These are phyloP conservation scores for Drosophila virilis DNA, from an alignment of 1,140 invertebrate genomes.

Conservation along the genomic window DNA sequence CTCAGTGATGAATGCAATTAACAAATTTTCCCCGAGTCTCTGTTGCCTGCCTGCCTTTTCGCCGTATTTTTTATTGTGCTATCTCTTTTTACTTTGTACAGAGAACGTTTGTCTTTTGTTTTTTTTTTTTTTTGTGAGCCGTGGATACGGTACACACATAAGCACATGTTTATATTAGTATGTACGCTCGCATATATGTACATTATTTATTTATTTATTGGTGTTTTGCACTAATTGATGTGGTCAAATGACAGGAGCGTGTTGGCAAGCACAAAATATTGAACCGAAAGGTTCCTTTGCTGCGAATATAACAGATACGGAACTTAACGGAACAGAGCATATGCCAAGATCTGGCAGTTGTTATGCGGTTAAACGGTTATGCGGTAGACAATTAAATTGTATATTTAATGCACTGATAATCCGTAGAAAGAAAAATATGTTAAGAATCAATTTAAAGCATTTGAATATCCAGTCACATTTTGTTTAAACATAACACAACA, in stretches of 20 bases:
- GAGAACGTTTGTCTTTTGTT: slow-evolving; percentile 18
- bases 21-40: slow-evolving; percentile 25
- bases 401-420: slow-evolving; percentile 6
- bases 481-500: neutral
- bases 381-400: no score
- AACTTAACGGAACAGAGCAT: no score
- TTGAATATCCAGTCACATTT: neutral
- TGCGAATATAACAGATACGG: neutral
- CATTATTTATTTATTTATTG: neutral
- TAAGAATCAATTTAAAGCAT: neutral
- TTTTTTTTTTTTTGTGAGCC: slow-evolving; percentile 15
- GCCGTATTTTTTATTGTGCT: slow-evolving; percentile 5
- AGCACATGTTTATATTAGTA: slow-evolving; percentile 3
- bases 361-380: neutral
- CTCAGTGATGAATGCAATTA: slow-evolving; percentile 54
- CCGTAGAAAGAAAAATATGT: neutral
- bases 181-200: neutral
- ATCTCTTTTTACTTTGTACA: slow-evolving; percentile 20
- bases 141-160: slow-evolving; percentile 18
- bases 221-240: neutral
- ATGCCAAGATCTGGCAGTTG: neutral
- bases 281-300: neutral
- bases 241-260: neutral
- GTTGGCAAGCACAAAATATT: neutral
- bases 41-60: slow-evolving; percentile 8